Base-by-base conservation (phyloP, 2,888 invertebrate genomes). In the Selenia dentaria region DNA sequence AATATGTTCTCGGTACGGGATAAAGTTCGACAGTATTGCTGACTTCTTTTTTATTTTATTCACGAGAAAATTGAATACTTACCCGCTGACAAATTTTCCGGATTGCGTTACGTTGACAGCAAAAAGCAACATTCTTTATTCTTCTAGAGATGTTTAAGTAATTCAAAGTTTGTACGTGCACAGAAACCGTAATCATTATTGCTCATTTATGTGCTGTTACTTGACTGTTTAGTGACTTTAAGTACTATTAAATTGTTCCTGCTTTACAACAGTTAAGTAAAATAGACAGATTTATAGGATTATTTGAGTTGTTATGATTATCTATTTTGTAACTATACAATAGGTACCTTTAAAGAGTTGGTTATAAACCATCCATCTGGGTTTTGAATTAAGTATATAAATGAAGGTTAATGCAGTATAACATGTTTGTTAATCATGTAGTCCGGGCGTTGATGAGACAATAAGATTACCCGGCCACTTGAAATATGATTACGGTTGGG, bases 401-500 rank as follows among this genome's bases (percentile, higher is more conserved):
- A 62, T 67, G 60, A 69, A 57, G 50, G 37, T 48, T 71, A 64
- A 66, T 62, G 63, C 59, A 60, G 56, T 62, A 59, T 72, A 70
- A 68, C 59, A 62, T 58, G 67, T 63, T 70, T 59, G 67, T 63
- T 71, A 67, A 76, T 72, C 74, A 71, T 67, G 64, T 63, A 64
- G 64, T 62, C 54, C 14, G 34, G 22, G 70, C 60, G 73, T 74
- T 75, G 70, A 74, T 70, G 71, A 70, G 67, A 69, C 68, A 72
- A 71, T 59, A 57, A 67, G 66, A 69, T 74, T 75, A 71, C 63
- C 57, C 56, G 62, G 67, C 65, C 65, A 74, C 73, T 78, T 71
- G 70, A 77, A 81, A 80, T 78, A 79, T 83, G 79, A 82, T 79
- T 79, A 80, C 70, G 74, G 62, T 61, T 52, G 70, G 74, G 62